phyloP scores from a whole-genome alignment of 2,797 vertebrate species.

The Sorex maritimensis region DNA sequence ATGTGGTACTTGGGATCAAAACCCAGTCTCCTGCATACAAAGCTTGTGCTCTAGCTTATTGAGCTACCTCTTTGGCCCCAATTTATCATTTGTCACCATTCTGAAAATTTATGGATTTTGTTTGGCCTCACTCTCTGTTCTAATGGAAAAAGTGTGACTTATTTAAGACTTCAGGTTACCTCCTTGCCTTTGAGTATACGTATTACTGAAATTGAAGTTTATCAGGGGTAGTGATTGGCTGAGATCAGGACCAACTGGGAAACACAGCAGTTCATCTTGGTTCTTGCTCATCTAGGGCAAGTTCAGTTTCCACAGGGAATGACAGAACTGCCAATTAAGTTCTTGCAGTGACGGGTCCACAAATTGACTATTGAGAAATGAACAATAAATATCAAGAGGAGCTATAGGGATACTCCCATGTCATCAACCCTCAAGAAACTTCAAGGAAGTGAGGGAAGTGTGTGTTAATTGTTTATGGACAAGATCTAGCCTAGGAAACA shows the following conservation, averaged over 20 bases:
- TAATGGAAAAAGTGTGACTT: not conserved
- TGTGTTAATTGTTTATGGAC: slow-evolving; percentile 26
- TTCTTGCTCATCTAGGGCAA: not conserved
- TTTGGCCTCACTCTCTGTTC: not conserved
- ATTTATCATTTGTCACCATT: slow-evolving; percentile 12
- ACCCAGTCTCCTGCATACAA: too few relatives aligned
- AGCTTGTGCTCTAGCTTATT: too few relatives aligned
- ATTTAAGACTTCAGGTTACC: not conserved
- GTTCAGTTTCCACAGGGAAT: not conserved
- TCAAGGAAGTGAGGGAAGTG: slow-evolving; percentile 13
- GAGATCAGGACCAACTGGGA: not conserved
- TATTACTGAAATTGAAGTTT: not conserved
- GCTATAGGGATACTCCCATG: not conserved
- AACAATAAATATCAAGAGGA: not conserved
- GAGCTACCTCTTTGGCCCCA: too few relatives aligned
- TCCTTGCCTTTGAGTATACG: rapidly evolving
- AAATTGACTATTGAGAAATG: not conserved
- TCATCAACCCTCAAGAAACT: not conserved
- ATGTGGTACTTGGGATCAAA: too few relatives aligned
- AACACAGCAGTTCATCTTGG: not conserved
- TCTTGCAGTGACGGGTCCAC: not conserved
- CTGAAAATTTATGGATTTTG: not conserved
- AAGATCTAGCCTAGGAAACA: slow-evolving; percentile 60
- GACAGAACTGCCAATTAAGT: not conserved
- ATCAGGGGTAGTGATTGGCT: not conserved